Conservation (phyloP, 2,888 invertebrate genomes). For the Hermodice carunculata region DNA sequence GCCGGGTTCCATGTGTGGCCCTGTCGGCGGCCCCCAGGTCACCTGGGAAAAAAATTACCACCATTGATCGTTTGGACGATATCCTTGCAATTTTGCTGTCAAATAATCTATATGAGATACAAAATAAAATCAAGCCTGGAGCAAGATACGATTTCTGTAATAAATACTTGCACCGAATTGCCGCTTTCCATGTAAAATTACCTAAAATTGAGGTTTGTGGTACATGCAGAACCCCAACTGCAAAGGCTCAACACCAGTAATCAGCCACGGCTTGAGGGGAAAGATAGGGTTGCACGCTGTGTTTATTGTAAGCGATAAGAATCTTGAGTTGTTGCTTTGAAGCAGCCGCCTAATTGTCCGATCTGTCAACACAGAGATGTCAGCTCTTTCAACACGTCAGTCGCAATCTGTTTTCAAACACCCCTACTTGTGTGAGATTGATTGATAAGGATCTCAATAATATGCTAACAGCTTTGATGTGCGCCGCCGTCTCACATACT, state of each 20-base stretch:
- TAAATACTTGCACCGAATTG: not conserved
- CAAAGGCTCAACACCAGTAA: no score
- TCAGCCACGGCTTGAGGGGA: no score
- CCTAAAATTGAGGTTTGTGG: not conserved
- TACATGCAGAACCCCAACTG: not conserved
- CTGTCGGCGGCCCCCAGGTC: no score
- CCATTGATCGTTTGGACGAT: no score
- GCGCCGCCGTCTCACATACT: conserved; percentile 31
- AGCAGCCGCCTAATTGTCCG: conserved; percentile 58
- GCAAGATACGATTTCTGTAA: not conserved
- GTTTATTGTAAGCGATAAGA: conserved; percentile 54
- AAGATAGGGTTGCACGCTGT: conserved; percentile 37
- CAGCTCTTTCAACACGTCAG: conserved; percentile 59
- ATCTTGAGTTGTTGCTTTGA: conserved; percentile 52
- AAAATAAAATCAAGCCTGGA: no score
- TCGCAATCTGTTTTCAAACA: conserved; percentile 64
- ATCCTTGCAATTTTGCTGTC: no score
- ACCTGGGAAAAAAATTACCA: no score
- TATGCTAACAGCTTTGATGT: conserved; percentile 44
- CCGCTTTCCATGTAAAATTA: not conserved
- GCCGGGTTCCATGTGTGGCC: no score
- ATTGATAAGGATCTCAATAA: conserved; percentile 55
- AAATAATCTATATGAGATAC: no score
- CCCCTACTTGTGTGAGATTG: conserved; percentile 56
- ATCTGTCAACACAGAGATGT: conserved; percentile 60